Conservation (phyloP, 1,140 invertebrate genomes). For the Drosophila jambulina region DNA sequence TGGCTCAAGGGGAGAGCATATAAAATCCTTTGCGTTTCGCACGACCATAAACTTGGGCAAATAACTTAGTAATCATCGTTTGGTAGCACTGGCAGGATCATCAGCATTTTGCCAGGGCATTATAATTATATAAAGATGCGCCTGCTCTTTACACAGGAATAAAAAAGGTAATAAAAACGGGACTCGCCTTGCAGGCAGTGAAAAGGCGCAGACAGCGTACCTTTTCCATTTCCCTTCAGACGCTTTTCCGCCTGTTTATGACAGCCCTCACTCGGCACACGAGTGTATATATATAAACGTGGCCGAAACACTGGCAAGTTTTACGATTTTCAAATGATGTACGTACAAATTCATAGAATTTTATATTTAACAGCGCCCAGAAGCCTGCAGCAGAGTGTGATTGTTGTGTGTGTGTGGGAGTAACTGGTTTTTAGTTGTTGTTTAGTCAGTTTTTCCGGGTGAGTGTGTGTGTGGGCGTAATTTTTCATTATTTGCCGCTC, state of each 20-base stretch:
- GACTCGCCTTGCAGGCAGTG: slow-evolving; percentile 7
- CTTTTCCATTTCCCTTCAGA: slow-evolving; percentile 40
- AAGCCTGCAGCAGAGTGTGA: slow-evolving; percentile 43
- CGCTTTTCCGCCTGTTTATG: slow-evolving; percentile 62
- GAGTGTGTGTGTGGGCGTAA: slow-evolving; percentile 43
- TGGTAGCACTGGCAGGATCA: slow-evolving; percentile 49
- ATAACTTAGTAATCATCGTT: slow-evolving; percentile 65
- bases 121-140: slow-evolving; percentile 73
- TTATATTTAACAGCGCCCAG: slow-evolving; percentile 81
- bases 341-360: slow-evolving; percentile 84
- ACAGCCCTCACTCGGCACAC: slow-evolving; percentile 56
- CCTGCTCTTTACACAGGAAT: slow-evolving; percentile 67
- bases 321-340: slow-evolving; percentile 84
- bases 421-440: slow-evolving; percentile 67
- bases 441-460: slow-evolving; percentile 38
- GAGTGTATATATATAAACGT: slow-evolving; percentile 1
- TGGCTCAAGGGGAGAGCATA: slow-evolving; percentile 57
- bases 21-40: slow-evolving; percentile 68
- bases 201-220: slow-evolving; percentile 49
- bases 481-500: slow-evolving; percentile 77
- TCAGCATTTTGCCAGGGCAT: slow-evolving; percentile 68
- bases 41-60: slow-evolving; percentile 70
- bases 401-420: slow-evolving; percentile 6
- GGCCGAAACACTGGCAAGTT: slow-evolving; percentile 72
- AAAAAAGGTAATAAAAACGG: slow-evolving; percentile 67